These are phyloP conservation scores for Trissolcus japonicus DNA, from an alignment of 2,888 invertebrate species.

Conservation along the genomic window DNA sequence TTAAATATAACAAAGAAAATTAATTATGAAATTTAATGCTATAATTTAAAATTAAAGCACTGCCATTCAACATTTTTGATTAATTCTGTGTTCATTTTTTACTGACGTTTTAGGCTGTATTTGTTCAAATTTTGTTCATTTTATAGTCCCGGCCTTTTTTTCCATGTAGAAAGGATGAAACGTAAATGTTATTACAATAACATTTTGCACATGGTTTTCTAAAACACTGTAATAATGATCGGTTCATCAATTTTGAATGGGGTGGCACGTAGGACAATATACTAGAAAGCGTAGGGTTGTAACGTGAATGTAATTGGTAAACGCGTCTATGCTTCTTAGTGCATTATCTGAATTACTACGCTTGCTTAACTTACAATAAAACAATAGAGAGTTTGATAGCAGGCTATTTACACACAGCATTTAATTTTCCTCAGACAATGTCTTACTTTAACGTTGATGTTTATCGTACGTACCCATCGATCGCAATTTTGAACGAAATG, in stretches of 20 bases:
- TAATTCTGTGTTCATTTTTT: too few relatives aligned
- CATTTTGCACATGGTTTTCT: too few relatives aligned
- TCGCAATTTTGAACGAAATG: constrained; percentile 28
- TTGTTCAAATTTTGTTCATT: too few relatives aligned
- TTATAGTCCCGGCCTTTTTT: too few relatives aligned
- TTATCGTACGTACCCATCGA: constrained; percentile 29
- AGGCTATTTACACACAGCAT: constrained; percentile 38
- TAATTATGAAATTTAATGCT: too few relatives aligned
- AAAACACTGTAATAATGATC: too few relatives aligned
- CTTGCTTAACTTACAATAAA: constrained; percentile 46
- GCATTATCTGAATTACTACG: constrained; percentile 47
- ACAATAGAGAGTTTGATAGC: constrained; percentile 48
- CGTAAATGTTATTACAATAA: too few relatives aligned
- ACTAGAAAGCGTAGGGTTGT: constrained; percentile 15
- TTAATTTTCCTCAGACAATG: constrained; percentile 44
- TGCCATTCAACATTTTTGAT: too few relatives aligned
- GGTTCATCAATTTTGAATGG: constrained; percentile 2
- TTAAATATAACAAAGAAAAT: too few relatives aligned
- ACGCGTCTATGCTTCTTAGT: constrained; percentile 48
- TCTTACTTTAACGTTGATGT: constrained; percentile 27
- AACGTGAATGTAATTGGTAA: constrained; percentile 49
- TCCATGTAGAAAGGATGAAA: too few relatives aligned
- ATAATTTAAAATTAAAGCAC: too few relatives aligned
- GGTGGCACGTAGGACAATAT: constrained; percentile 22
- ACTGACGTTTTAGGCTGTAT: too few relatives aligned